Percentiles rank a stretch among this genome's conserved stretches.
Evolutionary conservation across 1,140 invertebrate genomes (phyloP).

Genomic region (Uloborus diversus): DNA sequence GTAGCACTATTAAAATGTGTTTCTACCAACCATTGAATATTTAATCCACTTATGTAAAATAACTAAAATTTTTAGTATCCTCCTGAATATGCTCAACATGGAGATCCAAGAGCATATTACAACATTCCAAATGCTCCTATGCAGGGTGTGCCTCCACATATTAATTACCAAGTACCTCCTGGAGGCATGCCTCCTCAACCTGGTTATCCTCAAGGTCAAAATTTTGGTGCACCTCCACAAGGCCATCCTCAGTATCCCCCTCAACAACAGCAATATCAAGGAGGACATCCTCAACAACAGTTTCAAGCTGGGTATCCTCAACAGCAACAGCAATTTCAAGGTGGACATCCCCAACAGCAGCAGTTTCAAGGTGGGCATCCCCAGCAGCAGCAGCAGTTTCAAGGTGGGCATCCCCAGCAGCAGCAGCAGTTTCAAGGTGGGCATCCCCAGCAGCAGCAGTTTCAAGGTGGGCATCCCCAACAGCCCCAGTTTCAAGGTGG

Average conservation of each 20-base stretch:
- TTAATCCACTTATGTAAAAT: too few relatives aligned
- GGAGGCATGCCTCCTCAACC: conserved; percentile 5
- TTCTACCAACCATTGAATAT: too few relatives aligned
- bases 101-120: conserved; percentile 34
- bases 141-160: conserved; percentile 22
- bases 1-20: too few relatives aligned
- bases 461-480: conserved; percentile 37
- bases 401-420: conserved; percentile 42
- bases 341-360: conserved; percentile 48
- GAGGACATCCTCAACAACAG: conserved; percentile 47
- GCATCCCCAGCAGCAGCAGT: conserved; percentile 38
- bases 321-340: conserved; percentile 15
- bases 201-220: conserved; percentile 29
- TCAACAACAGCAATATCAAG: conserved; percentile 55
- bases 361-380: conserved; percentile 54
- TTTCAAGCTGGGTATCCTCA: conserved; percentile 31
- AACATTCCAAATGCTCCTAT: conserved; percentile 24
- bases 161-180: conserved; percentile 26
- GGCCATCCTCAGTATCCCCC: conserved; percentile 51
- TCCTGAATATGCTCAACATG: conserved; percentile 12
- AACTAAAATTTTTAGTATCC: too few relatives aligned
- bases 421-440: conserved; percentile 34
- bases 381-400: conserved; percentile 31
- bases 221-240: conserved; percentile 28
- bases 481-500: conserved; percentile 8